Evolutionary conservation across 2,888 invertebrate genomes (phyloP), one percentile per base, ranked within the genome.

Genomic region (Drosophila neonasuta): DNA sequence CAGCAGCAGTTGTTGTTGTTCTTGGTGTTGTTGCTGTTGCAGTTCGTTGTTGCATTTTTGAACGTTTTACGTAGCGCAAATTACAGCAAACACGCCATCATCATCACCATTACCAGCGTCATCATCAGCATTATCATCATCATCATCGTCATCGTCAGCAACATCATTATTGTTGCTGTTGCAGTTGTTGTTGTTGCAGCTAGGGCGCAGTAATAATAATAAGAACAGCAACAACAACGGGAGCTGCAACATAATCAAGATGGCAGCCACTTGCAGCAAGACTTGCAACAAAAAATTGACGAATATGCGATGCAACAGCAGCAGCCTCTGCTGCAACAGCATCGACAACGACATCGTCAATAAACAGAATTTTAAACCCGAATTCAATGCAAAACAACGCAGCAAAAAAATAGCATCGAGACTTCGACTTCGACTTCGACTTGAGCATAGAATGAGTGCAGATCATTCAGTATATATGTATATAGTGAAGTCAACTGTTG

Each of bases 71-170:
- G 87, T 84, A 86, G 89, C 88, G 88, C 86, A 89, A 89, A 88
- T 88, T 89, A 89, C 89, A 88, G 80, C 86, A 87, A 89, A 88
- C 89, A 89, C 88, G 88, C 88, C 82, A 88, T 86, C 81, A 74
- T 84, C 80, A 81, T 80, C 86, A 70, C 72, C 76, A 68, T 74
- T 73, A 78, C 57, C 69, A 75, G 57, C 68, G 34, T 64, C 68
- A 57, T 63, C 59, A 68, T 66, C 54, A 51, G 41, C 68, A 69
- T 67, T 62, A 63, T 62, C 58, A 64, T 51, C 76, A 71, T 63
- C 70, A 56, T 46, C 42, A 48, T 54, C 42, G 36, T 58, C 50
- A 66, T 61, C 52, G 32, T 8, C 39, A 51, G 39, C 29, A 39
- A 29, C 51, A 41, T 29, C 29, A 60, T 48, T 56, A 70, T 69